Evolutionary conservation across 2,113 vertebrate genomes (phyloP).

Genomic region (Peucedramus taeniatus): DNA sequence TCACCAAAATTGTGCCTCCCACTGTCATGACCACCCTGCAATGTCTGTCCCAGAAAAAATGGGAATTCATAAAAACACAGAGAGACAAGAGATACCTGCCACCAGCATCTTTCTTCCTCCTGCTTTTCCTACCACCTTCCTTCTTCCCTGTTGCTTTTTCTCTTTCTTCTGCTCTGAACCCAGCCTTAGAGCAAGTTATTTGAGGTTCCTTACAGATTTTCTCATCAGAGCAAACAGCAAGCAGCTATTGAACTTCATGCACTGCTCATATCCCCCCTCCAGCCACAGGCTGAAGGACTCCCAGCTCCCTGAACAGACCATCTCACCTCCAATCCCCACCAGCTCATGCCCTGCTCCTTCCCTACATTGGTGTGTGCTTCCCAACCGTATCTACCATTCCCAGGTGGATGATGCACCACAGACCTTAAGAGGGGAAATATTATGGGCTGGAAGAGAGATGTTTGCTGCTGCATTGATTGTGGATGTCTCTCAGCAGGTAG

Average conservation of each 20-base stretch:
- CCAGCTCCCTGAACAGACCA: neutral
- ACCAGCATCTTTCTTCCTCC: neutral
- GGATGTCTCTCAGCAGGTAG: neutral
- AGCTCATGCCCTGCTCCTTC: neutral
- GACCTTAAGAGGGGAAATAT: neutral
- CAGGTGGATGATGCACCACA: neutral
- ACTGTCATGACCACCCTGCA: neutral
- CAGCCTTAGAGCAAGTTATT: neutral
- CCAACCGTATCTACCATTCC: accelerated
- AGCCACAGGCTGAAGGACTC: neutral
- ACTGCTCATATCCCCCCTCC: neutral
- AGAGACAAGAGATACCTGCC: neutral
- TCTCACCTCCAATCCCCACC: too few relatives aligned
- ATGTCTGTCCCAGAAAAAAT: neutral
- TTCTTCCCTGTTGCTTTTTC: neutral
- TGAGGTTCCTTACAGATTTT: neutral
- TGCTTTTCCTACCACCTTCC: neutral
- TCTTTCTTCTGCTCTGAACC: neutral
- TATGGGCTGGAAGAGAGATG: neutral
- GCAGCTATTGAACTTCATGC: neutral
- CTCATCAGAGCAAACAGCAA: neutral
- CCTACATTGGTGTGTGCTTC: accelerated
- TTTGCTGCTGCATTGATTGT: neutral
- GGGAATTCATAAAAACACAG: neutral
- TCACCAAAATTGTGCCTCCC: neutral